Percentiles rank a stretch among this genome's conserved stretches.
Evolutionary conservation across 2,888 invertebrate species (phyloP).

Genomic region (Coremacera marginata): DNA sequence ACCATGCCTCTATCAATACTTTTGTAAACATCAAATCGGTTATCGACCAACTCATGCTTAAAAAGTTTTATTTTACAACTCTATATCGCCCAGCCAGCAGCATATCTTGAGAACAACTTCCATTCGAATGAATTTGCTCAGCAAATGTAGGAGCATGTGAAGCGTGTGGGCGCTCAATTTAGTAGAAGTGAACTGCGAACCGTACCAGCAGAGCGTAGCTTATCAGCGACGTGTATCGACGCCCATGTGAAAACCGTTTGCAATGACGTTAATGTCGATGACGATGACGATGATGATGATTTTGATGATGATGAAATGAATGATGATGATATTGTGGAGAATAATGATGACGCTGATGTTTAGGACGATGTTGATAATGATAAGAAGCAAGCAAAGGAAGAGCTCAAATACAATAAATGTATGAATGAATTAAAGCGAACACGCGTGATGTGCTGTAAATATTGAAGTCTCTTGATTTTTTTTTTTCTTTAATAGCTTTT

Average conservation of each 20-base stretch:
- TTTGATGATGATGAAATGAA: slow-evolving; percentile 22
- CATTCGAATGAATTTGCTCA: slow-evolving; percentile 6
- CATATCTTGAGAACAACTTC: background rate
- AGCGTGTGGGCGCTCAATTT: slow-evolving; percentile 32
- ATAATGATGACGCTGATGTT: too few species aligned
- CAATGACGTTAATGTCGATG: background rate
- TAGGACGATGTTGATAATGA: too few species aligned
- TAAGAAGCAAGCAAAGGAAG: too few species aligned
- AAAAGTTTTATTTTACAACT: too few species aligned
- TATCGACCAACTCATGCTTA: too few species aligned
- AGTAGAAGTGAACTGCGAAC: slow-evolving; percentile 25
- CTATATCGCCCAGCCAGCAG: too few species aligned
- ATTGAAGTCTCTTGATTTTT: background rate
- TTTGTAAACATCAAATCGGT: too few species aligned
- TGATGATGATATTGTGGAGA: background rate
- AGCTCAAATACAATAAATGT: too few species aligned
- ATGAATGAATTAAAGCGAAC: background rate
- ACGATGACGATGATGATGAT: slow-evolving; percentile 20
- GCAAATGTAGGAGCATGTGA: background rate
- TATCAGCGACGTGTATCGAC: slow-evolving; percentile 4
- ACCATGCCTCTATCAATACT: too few species aligned
- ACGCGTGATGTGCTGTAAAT: background rate
- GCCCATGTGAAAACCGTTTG: slow-evolving; percentile 19
- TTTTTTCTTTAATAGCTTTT: background rate
- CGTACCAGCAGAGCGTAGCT: background rate